Conservation (phyloP, 1,140 invertebrate species). For the Cherax quadricarinatus region DNA sequence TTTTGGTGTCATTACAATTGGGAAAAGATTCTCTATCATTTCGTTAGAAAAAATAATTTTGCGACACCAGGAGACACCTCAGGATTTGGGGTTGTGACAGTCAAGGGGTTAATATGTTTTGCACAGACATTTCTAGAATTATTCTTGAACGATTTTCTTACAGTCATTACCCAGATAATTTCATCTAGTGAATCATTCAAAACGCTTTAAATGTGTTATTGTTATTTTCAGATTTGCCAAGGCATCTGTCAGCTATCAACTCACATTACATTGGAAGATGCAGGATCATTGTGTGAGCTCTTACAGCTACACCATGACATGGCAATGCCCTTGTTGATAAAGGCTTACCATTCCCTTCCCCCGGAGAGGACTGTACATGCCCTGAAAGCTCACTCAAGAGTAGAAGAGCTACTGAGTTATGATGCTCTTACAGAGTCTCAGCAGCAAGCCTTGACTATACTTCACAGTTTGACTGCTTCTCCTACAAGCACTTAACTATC, state of each 20-base stretch:
- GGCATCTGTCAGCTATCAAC: conserved; percentile 67
- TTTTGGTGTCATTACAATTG: no score
- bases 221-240: conserved; percentile 47
- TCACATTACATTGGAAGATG: conserved; percentile 57
- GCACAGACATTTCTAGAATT: no score
- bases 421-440: conserved; percentile 57
- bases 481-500: background rate
- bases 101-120: no score
- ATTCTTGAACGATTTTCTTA: no score
- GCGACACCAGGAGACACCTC: no score
- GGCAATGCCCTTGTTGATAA: conserved; percentile 53
- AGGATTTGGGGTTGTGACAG: no score
- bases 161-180: no score
- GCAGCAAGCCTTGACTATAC: conserved; percentile 41
- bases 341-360: conserved; percentile 59
- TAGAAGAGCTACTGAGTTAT: conserved; percentile 41
- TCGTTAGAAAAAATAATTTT: no score
- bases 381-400: conserved; percentile 45
- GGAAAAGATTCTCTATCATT: no score
- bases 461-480: conserved; percentile 28
- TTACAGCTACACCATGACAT: conserved; percentile 71
- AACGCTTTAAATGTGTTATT: background rate
- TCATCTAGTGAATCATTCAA: no score
- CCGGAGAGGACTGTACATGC: conserved; percentile 49
- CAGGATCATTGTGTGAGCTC: conserved; percentile 67